Evolutionary conservation across 2,113 vertebrate species (phyloP).

Genomic region (Odontesthes bonariensis): DNA sequence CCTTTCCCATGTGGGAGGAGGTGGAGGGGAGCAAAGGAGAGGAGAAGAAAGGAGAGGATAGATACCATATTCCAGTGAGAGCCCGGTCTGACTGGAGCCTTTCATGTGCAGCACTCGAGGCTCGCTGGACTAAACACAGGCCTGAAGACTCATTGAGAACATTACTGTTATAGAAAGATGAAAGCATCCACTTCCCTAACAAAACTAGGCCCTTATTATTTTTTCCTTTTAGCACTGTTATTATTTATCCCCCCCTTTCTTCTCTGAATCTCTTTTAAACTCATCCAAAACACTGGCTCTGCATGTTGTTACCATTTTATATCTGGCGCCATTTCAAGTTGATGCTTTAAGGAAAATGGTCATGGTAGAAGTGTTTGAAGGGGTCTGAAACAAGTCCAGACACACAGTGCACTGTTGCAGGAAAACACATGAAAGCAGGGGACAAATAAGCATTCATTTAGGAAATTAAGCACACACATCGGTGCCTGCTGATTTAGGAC

Average conservation of each 20-base stretch:
- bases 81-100: constrained; percentile 64
- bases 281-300: constrained; percentile 78
- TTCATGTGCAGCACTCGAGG: constrained; percentile 80
- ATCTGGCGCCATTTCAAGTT: constrained; percentile 80
- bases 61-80: constrained; percentile 70
- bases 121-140: constrained; percentile 77
- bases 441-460: constrained; percentile 47
- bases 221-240: constrained; percentile 79
- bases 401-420: constrained; percentile 57
- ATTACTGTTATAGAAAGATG: constrained; percentile 84
- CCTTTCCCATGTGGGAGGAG: constrained; percentile 61
- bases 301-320: constrained; percentile 79
- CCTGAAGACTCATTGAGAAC: constrained; percentile 75
- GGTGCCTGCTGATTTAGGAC: constrained; percentile 31
- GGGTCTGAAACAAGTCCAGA: constrained; percentile 78
- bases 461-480: constrained; percentile 20
- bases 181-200: constrained; percentile 76
- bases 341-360: constrained; percentile 77
- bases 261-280: constrained; percentile 81
- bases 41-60: constrained; percentile 51
- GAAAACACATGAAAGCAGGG: constrained; percentile 62
- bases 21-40: constrained; percentile 41
- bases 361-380: constrained; percentile 79
- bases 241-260: constrained; percentile 82
- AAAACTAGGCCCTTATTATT: constrained; percentile 81